Conservation (phyloP, 1,140 invertebrate genomes). For the Drosophila pallidifrons region DNA sequence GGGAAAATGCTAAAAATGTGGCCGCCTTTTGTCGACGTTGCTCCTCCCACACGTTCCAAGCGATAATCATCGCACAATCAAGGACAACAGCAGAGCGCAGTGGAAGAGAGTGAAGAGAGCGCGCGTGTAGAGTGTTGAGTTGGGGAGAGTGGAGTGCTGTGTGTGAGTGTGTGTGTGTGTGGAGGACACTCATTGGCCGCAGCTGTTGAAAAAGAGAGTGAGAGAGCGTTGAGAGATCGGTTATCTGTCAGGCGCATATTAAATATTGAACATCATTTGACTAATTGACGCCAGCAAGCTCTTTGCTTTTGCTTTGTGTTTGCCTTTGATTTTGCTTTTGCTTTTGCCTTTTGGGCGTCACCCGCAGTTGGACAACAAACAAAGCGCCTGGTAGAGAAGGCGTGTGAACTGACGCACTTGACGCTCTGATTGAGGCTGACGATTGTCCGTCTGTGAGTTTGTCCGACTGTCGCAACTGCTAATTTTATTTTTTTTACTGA, state of each 20-base stretch:
- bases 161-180: background rate
- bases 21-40: slow-evolving; percentile 77
- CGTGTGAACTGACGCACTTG: slow-evolving; percentile 80
- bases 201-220: slow-evolving; percentile 42
- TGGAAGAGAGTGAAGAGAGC: background rate
- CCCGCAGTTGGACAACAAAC: slow-evolving; percentile 55
- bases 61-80: slow-evolving; percentile 62
- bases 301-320: too few relatives aligned
- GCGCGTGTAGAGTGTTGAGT: background rate
- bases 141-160: background rate
- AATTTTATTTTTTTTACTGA: slow-evolving; percentile 67
- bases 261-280: slow-evolving; percentile 85
- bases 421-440: slow-evolving; percentile 65
- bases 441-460: slow-evolving; percentile 46
- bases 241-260: slow-evolving; percentile 77
- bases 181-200: slow-evolving; percentile 66
- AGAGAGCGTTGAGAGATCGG: slow-evolving; percentile 47
- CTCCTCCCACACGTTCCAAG: slow-evolving; percentile 46
- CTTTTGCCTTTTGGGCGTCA: slow-evolving; percentile 22
- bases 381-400: slow-evolving; percentile 29
- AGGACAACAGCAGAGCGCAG: slow-evolving; percentile 46
- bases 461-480: slow-evolving; percentile 54
- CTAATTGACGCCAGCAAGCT: slow-evolving; percentile 74
- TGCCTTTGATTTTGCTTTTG: too few relatives aligned
- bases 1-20: slow-evolving; percentile 65